A percentile compares a stretch with the other conserved stretches of the same genome.
Conservation (phyloP, 2,113 vertebrate species). For the Crotophaga sulcirostris region DNA sequence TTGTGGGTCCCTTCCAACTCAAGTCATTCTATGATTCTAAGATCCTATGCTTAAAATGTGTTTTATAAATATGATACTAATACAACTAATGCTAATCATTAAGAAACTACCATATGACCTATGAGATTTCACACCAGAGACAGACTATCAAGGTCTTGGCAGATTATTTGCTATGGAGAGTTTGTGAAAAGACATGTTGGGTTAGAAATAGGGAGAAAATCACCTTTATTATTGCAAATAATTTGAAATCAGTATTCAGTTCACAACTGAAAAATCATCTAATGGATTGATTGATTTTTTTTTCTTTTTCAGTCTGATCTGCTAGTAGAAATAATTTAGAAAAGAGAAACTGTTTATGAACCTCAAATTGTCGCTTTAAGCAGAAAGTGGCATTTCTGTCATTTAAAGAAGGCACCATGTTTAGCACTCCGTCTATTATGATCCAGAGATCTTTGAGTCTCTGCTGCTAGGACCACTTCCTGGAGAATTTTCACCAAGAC, state of each 20-base stretch:
- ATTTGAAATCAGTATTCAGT: background rate
- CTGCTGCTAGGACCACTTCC: background rate
- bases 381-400: background rate
- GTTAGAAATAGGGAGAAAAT: background rate
- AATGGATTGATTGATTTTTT: background rate
- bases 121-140: background rate
- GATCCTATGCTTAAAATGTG: background rate
- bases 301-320: background rate
- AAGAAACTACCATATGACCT: background rate
- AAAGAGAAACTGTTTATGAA: background rate
- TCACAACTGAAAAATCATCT: background rate
- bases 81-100: background rate
- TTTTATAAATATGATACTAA: background rate
- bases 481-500: background rate
- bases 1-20: too few species aligned
- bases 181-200: background rate
- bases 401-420: background rate
- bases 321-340: background rate
- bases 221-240: background rate
- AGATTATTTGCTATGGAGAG: background rate
- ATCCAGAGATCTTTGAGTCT: background rate
- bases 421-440: background rate
- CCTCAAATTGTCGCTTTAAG: background rate
- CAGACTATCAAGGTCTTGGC: background rate
- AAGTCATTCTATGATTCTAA: too few species aligned